Base-by-base conservation (phyloP, 2,113 vertebrate genomes). In the Delphinapterus leucas region DNA sequence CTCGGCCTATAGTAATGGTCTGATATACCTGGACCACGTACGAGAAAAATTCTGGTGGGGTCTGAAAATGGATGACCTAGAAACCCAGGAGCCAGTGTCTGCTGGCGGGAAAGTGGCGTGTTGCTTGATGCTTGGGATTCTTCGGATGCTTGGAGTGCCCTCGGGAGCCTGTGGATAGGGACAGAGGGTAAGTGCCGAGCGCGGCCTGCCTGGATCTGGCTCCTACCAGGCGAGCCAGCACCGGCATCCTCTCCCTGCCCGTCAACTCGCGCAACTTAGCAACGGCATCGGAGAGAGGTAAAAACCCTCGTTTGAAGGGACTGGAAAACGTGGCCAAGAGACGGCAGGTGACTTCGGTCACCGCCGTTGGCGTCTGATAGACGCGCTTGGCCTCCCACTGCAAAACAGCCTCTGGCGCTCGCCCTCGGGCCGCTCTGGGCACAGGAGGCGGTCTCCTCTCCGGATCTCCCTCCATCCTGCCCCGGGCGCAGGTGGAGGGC, bases 191-290 rank as follows among this genome's bases (percentile, higher is more conserved):
- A 21, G 55, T 11, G 31, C 31, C 1, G 10, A 7, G 55, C 8
- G 47, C 23, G 41, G 33, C 61, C 61, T 3, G 63, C 61, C 86
- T 44, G 10, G 68, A 6, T 65, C 20, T 2, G 49, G 65, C 41
- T 33, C n/a, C 5, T 0, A 15, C 12, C 8, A 15, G 2, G 18
- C 25, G 20, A 14, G 21, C 8, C 88, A 31, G 41, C 65, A 5
- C 4, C 1, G 4, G 36, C 17, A 2, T 12, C 21, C 33, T 8
- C 13, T 6, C 4, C 61, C 4, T 2, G 11, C 10, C 7, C 8
- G 1, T 38, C 68, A 5, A 8, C 55, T 36, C 8, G 28, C 4
- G 15, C 44, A 1, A 47, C 12, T 21, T 31, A 8, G 36, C 28
- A 11, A 8, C 5, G 49, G 15, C 17, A 73, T 68, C 20, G 0